phyloP scores from a whole-genome alignment of 2,888 invertebrate species.

The Agrotis ipsilon region DNA sequence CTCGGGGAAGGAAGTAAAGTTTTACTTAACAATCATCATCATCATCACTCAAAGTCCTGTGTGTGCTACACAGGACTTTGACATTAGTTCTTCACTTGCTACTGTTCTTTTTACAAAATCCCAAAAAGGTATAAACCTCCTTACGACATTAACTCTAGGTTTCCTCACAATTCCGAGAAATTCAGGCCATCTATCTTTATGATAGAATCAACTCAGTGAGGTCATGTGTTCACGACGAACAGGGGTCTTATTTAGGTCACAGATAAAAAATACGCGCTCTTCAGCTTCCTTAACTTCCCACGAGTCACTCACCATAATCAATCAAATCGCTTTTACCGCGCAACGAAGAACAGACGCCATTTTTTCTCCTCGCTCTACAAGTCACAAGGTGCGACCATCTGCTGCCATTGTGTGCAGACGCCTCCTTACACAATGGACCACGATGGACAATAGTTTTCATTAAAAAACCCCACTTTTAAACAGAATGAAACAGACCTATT shows the following conservation, averaged over 20 bases:
- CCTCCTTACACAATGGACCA: constrained; percentile 16
- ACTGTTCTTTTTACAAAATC: no score
- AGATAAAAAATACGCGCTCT: no score
- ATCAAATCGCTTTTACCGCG: constrained; percentile 19
- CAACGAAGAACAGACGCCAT: neutral
- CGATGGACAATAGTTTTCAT: constrained; percentile 35
- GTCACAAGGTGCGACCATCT: constrained; percentile 20
- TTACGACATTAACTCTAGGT: neutral
- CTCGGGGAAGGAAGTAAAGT: no score
- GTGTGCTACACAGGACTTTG: no score
- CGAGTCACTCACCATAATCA: constrained; percentile 1
- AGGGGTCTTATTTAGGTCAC: neutral
- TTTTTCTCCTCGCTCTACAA: constrained; percentile 5
- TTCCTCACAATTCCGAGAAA: neutral
- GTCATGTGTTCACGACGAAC: neutral
- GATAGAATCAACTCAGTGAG: neutral
- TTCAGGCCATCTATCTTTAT: neutral
- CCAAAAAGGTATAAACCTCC: no score
- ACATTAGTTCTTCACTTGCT: no score
- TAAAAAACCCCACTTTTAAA: constrained; percentile 7
- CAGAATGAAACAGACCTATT: neutral
- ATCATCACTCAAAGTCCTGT: no score
- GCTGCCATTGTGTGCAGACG: constrained; percentile 28
- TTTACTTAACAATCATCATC: no score
- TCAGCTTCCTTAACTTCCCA: neutral